Conservation (phyloP, 2,797 vertebrate genomes). For the Tokudaia muenninki region DNA sequence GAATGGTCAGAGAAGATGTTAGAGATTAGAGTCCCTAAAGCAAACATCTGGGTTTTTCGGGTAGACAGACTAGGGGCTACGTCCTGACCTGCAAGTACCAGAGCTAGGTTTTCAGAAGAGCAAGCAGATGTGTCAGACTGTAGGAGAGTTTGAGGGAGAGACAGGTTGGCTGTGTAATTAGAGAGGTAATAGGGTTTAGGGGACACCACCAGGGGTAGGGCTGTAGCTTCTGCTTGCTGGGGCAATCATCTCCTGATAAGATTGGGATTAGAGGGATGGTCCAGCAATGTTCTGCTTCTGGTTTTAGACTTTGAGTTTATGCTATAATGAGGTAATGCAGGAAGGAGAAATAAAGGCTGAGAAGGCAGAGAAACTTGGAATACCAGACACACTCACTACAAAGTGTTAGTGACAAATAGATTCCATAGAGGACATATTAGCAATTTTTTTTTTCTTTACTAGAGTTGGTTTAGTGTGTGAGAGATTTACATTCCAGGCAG, state of each 20-base stretch:
- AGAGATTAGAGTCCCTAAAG: background rate
- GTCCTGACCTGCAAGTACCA: background rate
- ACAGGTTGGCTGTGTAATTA: background rate
- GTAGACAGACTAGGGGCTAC: background rate
- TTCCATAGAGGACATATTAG: background rate
- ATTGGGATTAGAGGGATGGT: conserved; percentile 6
- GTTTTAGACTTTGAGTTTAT: background rate
- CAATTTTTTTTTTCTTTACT: background rate
- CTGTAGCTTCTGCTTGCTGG: background rate
- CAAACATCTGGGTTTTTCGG: background rate
- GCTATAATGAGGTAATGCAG: background rate
- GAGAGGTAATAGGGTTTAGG: background rate
- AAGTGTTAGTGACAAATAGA: background rate
- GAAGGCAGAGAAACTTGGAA: background rate
- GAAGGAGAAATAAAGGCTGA: background rate
- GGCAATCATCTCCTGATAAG: background rate
- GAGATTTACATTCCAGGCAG: background rate
- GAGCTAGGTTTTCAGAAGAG: background rate
- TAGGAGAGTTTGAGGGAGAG: background rate
- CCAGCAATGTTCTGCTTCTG: background rate
- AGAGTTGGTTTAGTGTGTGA: background rate
- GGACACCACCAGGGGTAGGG: background rate
- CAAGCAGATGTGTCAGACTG: background rate
- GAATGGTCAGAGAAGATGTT: background rate
- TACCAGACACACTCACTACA: background rate